phyloP scores from a whole-genome alignment of 2,797 vertebrate genomes.

The Neopelma chrysocephalum region DNA sequence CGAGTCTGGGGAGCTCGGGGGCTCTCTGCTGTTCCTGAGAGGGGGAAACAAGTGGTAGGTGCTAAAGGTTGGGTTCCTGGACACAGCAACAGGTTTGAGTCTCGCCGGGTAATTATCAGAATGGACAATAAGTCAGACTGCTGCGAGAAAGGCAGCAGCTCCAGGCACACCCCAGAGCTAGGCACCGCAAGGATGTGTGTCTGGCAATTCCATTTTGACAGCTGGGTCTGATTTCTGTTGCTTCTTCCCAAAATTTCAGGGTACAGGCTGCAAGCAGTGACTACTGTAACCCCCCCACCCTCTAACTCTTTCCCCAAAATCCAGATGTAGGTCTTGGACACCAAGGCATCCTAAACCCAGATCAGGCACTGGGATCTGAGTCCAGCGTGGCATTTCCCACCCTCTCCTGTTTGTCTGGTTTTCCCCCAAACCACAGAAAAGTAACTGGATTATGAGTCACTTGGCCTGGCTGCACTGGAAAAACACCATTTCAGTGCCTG shows the following conservation, averaged over 20 bases:
- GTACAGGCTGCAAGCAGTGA: not conserved
- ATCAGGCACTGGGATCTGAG: not conserved
- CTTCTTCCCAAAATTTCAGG: not conserved
- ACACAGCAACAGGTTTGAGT: not conserved
- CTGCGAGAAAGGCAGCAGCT: not conserved
- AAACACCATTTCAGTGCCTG: not conserved
- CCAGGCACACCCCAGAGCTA: not conserved
- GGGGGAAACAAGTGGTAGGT: not conserved
- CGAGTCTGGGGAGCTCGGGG: not conserved
- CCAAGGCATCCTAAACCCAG: not conserved
- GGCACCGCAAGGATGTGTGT: fast-evolving
- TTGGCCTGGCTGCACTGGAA: not conserved
- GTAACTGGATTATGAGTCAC: not conserved
- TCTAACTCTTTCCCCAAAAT: not conserved
- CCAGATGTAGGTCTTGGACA: fast-evolving
- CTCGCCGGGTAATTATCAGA: not conserved
- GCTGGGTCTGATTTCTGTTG: not conserved
- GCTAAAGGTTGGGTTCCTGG: not conserved
- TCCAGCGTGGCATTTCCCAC: not conserved
- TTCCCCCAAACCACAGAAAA: not conserved
- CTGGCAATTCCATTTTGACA: not conserved
- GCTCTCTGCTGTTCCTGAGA: not conserved
- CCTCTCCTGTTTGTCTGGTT: not conserved
- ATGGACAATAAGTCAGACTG: not conserved
- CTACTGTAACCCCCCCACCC: fast-evolving